phyloP scores from a whole-genome alignment of 53 echinoderm and acorn worm species.

The Pentamera pediparva region DNA sequence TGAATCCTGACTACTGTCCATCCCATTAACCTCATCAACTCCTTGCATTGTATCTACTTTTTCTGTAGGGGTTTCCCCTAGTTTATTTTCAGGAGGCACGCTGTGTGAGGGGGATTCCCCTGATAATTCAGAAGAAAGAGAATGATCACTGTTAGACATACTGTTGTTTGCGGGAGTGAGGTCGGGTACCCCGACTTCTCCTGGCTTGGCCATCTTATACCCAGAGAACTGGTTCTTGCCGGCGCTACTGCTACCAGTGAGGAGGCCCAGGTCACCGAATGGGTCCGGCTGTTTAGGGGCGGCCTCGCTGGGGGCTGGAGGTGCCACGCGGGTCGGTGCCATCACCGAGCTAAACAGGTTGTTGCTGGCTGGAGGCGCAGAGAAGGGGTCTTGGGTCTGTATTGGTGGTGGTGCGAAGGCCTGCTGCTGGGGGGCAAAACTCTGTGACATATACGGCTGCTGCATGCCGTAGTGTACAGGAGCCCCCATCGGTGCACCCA shows the following conservation, averaged over 20 bases:
- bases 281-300: conserved; percentile 61
- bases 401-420: conserved; percentile 24
- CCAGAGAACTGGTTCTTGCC: conserved; percentile 74
- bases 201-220: conserved; percentile 93
- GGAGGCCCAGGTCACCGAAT: conserved; percentile 63
- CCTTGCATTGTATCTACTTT: too few relatives aligned
- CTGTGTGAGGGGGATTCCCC: neutral
- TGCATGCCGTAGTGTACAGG: too few relatives aligned
- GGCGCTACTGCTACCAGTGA: conserved; percentile 49
- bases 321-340: conserved; percentile 49
- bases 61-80: too few relatives aligned
- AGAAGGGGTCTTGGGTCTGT: conserved; percentile 14
- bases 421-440: conserved; percentile 31
- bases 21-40: too few relatives aligned
- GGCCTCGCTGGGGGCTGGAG: conserved; percentile 35
- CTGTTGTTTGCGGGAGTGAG: conserved; percentile 30
- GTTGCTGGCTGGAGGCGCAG: neutral
- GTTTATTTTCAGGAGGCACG: too few relatives aligned
- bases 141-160: neutral
- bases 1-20: too few relatives aligned
- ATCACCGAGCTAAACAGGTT: conserved; percentile 28
- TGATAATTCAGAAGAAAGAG: conserved; percentile 9
- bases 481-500: conserved; percentile 36
- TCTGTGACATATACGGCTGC: too few relatives aligned
- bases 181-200: conserved; percentile 65